phyloP scores from a whole-genome alignment of 2,888 invertebrate genomes.

The Acronicta alni region DNA sequence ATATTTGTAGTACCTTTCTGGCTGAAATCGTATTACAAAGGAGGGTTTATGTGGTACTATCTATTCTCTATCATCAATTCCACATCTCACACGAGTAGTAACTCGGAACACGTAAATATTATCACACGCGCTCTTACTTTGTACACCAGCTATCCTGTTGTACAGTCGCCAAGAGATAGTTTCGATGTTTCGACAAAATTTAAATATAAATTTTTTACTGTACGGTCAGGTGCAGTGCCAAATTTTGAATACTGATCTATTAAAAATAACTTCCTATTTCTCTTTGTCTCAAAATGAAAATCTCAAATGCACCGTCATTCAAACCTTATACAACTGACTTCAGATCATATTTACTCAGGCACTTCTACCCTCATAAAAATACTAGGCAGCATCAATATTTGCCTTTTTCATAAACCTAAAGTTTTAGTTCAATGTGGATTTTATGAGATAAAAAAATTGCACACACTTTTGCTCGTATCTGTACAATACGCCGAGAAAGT shows the following conservation, averaged over 20 bases:
- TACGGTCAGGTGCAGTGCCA: no score
- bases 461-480: slow-evolving; percentile 11
- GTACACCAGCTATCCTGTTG: slow-evolving; percentile 8
- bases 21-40: neutral
- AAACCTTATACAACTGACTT: no score
- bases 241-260: no score
- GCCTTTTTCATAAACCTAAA: neutral
- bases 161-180: slow-evolving; percentile 1
- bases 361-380: no score
- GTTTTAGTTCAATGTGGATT: neutral
- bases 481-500: slow-evolving; percentile 45
- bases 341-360: no score
- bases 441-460: neutral
- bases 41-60: neutral
- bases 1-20: no score
- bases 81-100: slow-evolving; percentile 12
- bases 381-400: no score
- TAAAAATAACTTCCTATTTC: no score
- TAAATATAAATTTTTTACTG: neutral
- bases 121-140: slow-evolving; percentile 20
- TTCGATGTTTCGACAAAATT: no score
- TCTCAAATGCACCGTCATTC: no score
- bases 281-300: no score
- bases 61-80: slow-evolving; percentile 1
- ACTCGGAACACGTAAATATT: slow-evolving; percentile 44